Base-by-base conservation (phyloP, 2,113 vertebrate genomes). In the Hymenochirus boettgeri region DNA sequence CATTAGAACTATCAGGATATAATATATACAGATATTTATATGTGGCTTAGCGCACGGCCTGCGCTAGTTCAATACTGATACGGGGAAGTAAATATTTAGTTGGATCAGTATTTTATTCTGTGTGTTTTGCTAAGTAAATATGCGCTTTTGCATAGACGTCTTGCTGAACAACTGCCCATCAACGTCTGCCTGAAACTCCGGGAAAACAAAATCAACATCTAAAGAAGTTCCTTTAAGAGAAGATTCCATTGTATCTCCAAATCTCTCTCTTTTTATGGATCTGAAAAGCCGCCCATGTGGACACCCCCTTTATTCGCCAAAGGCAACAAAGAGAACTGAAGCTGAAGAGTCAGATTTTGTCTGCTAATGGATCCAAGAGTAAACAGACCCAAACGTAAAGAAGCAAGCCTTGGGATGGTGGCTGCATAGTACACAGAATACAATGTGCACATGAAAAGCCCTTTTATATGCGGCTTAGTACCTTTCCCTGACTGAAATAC, bases 1-100 rank as follows among this genome's bases (percentile, higher is more conserved):
- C 15, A 18, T 47, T 10, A 2, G 25, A 57, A 46, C 12, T 31
- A 48, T 48, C 21, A 19, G 31, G 47, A 51, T 13, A 37, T 67
- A 51, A 66, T 59, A 67, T 67, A 60, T 69, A 48, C 47, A 18
- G 33, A 29, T 69, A 69, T 69, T 69, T 69, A 69, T 69, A 29
- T 39, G 24, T 19, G 33, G 52, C 8, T 12, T 51, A 42, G 59
- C 8, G 9, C 45, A 8, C 25, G 10, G 54, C 27, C 45, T 12
- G 7, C 8, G 25, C 39, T 53, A 60, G 45, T 51, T 58, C 51
- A 47, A 61, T 19, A 31, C 46, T 50, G 15, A 21, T 25, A 10
- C 24, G 39, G 52, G 46, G 24, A 39, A 13, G 45, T 27, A 60
- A 53, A 60, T 69, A 52, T 60, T 50, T 57, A 27, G 63, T 58